Percentiles rank a stretch among this genome's conserved stretches.
phyloP scores from a whole-genome alignment of 2,888 invertebrate species.

The Sarcophaga subvicina region DNA sequence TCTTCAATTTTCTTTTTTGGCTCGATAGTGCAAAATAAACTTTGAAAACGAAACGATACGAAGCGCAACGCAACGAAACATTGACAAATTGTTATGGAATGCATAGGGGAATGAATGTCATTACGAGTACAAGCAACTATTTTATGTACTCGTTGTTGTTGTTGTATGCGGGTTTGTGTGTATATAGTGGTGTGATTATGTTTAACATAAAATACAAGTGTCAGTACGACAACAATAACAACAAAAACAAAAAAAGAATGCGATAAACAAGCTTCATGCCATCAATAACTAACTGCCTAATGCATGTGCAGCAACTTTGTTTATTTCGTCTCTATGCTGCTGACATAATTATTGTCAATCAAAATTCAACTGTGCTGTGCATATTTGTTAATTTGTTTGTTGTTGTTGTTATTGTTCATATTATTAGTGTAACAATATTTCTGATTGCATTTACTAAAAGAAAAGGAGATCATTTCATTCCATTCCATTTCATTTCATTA shows the following conservation, averaged over 20 bases:
- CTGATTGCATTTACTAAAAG: conserved; percentile 62
- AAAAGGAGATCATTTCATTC: conserved; percentile 53
- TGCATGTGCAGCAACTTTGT: not conserved
- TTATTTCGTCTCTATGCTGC: not conserved
- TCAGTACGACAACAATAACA: not conserved
- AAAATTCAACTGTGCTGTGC: conserved; percentile 31
- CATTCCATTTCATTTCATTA: conserved; percentile 61
- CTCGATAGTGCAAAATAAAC: conserved; percentile 16
- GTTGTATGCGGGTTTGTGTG: not conserved
- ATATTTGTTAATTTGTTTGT: not conserved
- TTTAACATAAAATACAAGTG: conserved; percentile 8
- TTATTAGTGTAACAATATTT: conserved; percentile 44
- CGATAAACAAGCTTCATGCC: not conserved
- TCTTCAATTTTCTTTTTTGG: conserved; percentile 15
- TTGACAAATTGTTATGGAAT: conserved; percentile 45
- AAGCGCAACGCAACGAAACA: conserved; percentile 16
- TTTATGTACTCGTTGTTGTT: too few species aligned
- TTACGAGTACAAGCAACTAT: not conserved
- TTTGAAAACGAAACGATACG: not conserved
- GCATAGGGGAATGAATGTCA: conserved; percentile 46
- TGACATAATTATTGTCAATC: conserved; percentile 65
- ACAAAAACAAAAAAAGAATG: not conserved
- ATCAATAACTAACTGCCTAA: not conserved
- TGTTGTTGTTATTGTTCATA: conserved; percentile 20
- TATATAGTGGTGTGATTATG: not conserved